Evolutionary conservation across 1,140 invertebrate genomes (phyloP).

Genomic region (Scaptodrosophila lebanonensis): DNA sequence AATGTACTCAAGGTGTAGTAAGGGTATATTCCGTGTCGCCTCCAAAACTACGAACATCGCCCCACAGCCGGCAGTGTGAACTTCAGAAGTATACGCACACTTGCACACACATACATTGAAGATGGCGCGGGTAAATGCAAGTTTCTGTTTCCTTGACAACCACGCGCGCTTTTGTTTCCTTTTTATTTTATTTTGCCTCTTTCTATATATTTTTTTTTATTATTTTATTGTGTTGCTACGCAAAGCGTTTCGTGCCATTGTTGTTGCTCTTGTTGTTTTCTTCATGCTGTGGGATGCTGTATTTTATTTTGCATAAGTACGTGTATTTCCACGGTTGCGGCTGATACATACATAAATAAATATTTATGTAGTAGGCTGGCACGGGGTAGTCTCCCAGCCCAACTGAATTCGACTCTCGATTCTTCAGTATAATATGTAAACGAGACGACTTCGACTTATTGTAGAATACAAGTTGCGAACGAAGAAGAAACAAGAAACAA

Average conservation of each 20-base stretch:
- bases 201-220: conserved; percentile 8
- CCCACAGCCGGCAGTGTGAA: conserved; percentile 33
- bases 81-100: neutral
- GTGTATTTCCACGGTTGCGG: conserved; percentile 7
- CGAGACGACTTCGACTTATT: conserved; percentile 23
- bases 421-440: neutral
- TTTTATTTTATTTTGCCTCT: conserved; percentile 11
- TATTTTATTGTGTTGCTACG: conserved; percentile 34
- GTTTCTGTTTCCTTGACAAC: conserved; percentile 43
- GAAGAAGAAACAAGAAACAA: conserved; percentile 36
- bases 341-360: conserved; percentile 36
- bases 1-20: no score
- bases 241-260: conserved; percentile 9
- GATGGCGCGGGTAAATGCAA: conserved; percentile 15
- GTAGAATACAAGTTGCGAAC: conserved; percentile 12
- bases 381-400: conserved; percentile 3
- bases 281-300: conserved; percentile 12
- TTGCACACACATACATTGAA: conserved; percentile 12
- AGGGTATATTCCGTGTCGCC: no score
- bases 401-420: neutral
- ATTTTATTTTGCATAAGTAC: conserved; percentile 35
- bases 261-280: conserved; percentile 27
- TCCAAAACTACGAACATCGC: no score
- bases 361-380: conserved; percentile 31
- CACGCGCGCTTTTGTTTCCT: conserved; percentile 37